These are phyloP conservation scores for Hippocampus comes DNA, from an alignment of 2,113 vertebrate genomes.

Conservation along the genomic window DNA sequence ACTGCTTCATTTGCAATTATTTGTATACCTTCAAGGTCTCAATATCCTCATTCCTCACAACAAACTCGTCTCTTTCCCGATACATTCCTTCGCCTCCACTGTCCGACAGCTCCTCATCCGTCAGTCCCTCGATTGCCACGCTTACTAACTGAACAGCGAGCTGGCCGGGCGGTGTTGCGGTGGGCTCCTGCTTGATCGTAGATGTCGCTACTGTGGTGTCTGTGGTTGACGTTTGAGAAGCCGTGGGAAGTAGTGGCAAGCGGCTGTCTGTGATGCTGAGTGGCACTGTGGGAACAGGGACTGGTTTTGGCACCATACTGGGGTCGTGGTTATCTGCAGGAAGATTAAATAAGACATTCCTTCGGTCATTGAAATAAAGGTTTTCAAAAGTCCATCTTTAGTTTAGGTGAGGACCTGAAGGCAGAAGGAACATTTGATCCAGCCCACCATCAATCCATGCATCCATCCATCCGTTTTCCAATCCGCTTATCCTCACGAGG, in stretches of 20 bases:
- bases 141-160: conserved; percentile 76
- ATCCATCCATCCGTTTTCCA: too few species aligned
- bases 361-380: neutral
- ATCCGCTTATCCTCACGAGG: too few species aligned
- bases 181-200: conserved; percentile 55
- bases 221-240: conserved; percentile 55
- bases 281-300: conserved; percentile 60
- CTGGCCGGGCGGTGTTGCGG: conserved; percentile 69
- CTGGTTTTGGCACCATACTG: conserved; percentile 68
- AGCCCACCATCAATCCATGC: neutral
- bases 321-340: conserved; percentile 54
- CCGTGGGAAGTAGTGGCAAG: conserved; percentile 51
- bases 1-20: neutral
- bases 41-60: conserved; percentile 96
- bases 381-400: neutral
- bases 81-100: conserved; percentile 98
- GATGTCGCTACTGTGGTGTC: conserved; percentile 10
- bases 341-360: neutral
- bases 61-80: conserved; percentile 95
- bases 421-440: neutral
- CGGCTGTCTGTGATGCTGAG: conserved; percentile 51
- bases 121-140: conserved; percentile 89
- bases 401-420: neutral
- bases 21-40: conserved; percentile 83
- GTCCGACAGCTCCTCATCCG: conserved; percentile 89